These are phyloP conservation scores for Choloepus hoffmanni DNA, from an alignment of 2,113 vertebrate species.

Conservation along the genomic window DNA sequence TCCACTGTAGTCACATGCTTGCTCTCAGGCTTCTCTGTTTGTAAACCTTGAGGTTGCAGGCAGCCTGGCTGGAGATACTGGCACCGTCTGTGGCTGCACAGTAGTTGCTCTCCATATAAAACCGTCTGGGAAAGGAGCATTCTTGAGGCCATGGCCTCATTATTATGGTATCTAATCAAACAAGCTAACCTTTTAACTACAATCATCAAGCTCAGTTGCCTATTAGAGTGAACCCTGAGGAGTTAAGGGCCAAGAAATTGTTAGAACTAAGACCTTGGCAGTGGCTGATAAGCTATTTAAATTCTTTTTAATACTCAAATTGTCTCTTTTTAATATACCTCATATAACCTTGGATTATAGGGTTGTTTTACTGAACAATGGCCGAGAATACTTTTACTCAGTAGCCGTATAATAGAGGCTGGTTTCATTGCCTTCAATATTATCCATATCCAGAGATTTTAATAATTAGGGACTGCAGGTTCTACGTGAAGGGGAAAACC, in stretches of 20 bases:
- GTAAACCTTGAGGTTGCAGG: neutral
- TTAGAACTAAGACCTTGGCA: neutral
- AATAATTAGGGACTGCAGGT: neutral
- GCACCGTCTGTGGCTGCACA: neutral
- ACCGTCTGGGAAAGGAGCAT: neutral
- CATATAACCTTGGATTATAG: neutral
- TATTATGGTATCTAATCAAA: neutral
- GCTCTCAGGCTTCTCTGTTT: neutral
- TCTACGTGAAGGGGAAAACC: neutral
- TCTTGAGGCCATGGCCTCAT: neutral
- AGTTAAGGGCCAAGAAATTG: neutral
- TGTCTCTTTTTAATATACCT: neutral
- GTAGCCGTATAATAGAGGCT: neutral
- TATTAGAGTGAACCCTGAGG: neutral
- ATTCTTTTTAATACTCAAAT: neutral
- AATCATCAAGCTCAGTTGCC: neutral
- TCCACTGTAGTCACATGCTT: neutral
- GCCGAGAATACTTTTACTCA: slow-evolving; percentile 3
- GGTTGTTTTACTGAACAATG: neutral
- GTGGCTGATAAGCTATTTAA: neutral
- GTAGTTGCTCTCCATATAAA: neutral
- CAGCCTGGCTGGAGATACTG: neutral
- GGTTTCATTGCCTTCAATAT: neutral
- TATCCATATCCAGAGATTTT: neutral
- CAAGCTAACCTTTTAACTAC: neutral